These are phyloP conservation scores for Salvator merianae DNA, from an alignment of 2,113 vertebrate genomes.

Conservation along the genomic window DNA sequence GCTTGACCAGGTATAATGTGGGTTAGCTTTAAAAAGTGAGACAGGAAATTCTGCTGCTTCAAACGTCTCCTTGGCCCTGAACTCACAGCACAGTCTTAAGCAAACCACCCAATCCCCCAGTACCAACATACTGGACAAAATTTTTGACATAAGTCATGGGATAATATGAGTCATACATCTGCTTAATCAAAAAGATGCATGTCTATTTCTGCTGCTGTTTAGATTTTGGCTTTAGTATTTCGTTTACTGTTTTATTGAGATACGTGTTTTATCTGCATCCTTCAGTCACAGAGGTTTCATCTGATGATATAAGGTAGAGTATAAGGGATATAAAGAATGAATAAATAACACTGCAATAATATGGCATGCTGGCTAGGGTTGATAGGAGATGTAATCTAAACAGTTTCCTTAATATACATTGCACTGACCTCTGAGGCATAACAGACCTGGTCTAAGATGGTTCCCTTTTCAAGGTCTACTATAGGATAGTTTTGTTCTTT, in stretches of 20 bases:
- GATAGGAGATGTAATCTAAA: neutral
- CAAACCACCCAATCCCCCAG: neutral
- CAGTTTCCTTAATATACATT: too few species aligned
- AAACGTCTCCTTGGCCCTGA: neutral
- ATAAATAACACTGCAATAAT: neutral
- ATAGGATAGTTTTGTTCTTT: too few species aligned
- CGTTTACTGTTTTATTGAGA: neutral
- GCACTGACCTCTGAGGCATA: too few species aligned
- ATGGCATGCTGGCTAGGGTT: neutral
- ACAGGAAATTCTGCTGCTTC: neutral
- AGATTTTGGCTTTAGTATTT: neutral
- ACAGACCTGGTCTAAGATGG: too few species aligned
- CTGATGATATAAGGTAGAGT: neutral
- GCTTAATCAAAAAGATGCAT: neutral
- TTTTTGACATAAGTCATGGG: neutral
- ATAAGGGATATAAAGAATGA: neutral
- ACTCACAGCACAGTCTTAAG: neutral
- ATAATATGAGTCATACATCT: constrained; percentile 12
- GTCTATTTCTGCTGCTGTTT: neutral
- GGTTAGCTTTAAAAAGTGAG: neutral
- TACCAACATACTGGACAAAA: neutral
- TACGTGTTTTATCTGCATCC: neutral
- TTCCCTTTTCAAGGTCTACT: too few species aligned
- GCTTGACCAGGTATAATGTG: neutral
- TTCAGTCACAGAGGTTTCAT: neutral